Conservation (phyloP, 2,888 invertebrate genomes). For the Ennomos fuscantarius region DNA sequence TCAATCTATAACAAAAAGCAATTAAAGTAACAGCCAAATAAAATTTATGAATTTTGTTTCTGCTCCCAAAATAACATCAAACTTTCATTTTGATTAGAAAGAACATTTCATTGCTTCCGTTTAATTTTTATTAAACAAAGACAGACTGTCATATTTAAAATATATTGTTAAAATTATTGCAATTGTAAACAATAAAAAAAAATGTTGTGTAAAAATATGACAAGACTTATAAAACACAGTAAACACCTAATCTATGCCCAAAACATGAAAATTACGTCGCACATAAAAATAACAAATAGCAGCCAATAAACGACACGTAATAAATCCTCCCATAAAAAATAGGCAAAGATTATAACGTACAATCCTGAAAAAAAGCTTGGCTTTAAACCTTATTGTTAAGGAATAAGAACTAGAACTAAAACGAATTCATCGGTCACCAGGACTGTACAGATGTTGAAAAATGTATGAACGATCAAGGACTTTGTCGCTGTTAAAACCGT, state of each 20-base stretch:
- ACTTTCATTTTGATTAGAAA: neutral
- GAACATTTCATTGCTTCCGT: neutral
- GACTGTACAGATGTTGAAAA: conserved; percentile 14
- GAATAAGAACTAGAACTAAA: conserved; percentile 12
- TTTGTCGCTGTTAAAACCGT: conserved; percentile 10
- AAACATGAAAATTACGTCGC: conserved; percentile 26
- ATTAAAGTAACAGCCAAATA: conserved; percentile 22
- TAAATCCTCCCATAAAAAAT: conserved; percentile 43
- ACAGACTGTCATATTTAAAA: neutral
- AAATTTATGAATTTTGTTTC: conserved; percentile 7
- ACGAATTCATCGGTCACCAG: conserved; percentile 12
- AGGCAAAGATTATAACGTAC: conserved; percentile 39
- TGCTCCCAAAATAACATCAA: conserved; percentile 1
- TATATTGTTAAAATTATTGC: neutral
- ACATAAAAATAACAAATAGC: conserved; percentile 44
- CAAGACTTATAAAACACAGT: conserved; percentile 20
- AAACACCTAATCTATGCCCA: conserved; percentile 28
- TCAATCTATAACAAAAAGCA: too few relatives aligned
- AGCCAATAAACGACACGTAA: conserved; percentile 42
- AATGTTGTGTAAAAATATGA: conserved; percentile 6
- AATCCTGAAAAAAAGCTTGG: conserved; percentile 12
- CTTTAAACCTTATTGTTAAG: conserved; percentile 4
- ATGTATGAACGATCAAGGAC: conserved; percentile 18
- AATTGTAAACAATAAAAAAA: too few relatives aligned
- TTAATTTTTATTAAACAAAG: neutral